Conservation (phyloP, 2,797 vertebrate genomes). For the Pteropus rufus region DNA sequence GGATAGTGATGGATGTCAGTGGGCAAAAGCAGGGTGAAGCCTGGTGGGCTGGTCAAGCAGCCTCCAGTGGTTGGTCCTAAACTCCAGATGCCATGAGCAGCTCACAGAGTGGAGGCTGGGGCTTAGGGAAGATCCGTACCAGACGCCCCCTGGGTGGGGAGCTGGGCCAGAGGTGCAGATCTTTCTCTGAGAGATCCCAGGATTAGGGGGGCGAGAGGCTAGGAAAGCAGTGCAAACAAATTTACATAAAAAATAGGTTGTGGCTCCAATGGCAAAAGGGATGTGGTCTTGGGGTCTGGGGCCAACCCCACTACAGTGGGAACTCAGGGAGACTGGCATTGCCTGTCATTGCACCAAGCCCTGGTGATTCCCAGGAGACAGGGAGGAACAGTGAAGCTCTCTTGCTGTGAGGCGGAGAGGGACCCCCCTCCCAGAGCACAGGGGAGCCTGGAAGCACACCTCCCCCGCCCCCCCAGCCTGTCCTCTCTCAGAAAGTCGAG, state of each 20-base stretch:
- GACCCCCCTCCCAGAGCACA: fast-evolving
- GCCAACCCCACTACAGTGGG: not conserved
- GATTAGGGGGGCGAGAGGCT: fast-evolving
- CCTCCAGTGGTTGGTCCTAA: not conserved
- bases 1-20: too few species aligned
- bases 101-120: not conserved
- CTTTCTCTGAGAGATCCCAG: not conserved
- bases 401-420: not conserved
- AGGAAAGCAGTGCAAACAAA: not conserved
- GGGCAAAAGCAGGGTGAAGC: not conserved
- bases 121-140: not conserved
- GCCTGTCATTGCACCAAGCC: constrained; percentile 23
- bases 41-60: not conserved
- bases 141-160: not conserved
- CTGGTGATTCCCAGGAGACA: not conserved
- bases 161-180: not conserved
- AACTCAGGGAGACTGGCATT: constrained; percentile 2
- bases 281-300: not conserved
- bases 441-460: not conserved
- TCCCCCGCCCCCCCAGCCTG: not conserved
- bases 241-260: not conserved
- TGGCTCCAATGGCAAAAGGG: not conserved
- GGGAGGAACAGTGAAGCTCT: not conserved
- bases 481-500: not conserved
- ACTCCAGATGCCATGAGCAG: not conserved